Evolutionary conservation across 2,113 vertebrate genomes (phyloP), one percentile per base, ranked within the genome.

Genomic region (Monopterus albus): DNA sequence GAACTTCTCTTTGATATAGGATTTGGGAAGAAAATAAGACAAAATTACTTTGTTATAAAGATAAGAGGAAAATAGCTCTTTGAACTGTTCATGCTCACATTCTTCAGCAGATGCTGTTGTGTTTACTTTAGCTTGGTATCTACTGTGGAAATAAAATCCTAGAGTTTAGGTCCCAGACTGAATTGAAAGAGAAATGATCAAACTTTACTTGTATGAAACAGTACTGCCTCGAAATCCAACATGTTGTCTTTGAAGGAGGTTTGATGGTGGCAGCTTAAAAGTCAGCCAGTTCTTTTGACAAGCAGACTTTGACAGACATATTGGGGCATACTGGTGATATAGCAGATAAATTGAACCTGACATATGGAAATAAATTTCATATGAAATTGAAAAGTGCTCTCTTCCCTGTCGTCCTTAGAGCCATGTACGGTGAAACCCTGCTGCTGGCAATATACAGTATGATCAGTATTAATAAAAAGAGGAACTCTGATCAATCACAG

Each of bases 401-500:
- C 79, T 75, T 78, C 66, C 60, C 40, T 64, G 70, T 85, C 61
- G 65, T 87, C 64, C 73, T 49, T 53, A 42, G 50, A 86, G 76
- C 55, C 3, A 2, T 53, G 75, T 65, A 68, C 63, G n/a, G n/a
- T n/a, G 61, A 82, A 79, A 52, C 23, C 39, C 60, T 25, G 64
- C 83, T 66, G 38, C 42, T 33, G 74, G 72, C 61, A 15, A 42
- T 67, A 58, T 60, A n/a, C n/a, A n/a, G n/a, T n/a, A 47, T 64
- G 81, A 78, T 76, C 57, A 65, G 47, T 39, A 40, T 69, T 87
- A 83, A 91, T 91, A 89, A 89, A 87, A 80, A 78, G 57, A 60
- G 25, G n/a, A 56, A 77, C 62, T 42, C 78, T 70, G 80, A 90
- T 91, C 88, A 89, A 84, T 90, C 88, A 86, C 46, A 60, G 60